Conservation (phyloP, 2,113 vertebrate species). For the Neofelis nebulosa region DNA sequence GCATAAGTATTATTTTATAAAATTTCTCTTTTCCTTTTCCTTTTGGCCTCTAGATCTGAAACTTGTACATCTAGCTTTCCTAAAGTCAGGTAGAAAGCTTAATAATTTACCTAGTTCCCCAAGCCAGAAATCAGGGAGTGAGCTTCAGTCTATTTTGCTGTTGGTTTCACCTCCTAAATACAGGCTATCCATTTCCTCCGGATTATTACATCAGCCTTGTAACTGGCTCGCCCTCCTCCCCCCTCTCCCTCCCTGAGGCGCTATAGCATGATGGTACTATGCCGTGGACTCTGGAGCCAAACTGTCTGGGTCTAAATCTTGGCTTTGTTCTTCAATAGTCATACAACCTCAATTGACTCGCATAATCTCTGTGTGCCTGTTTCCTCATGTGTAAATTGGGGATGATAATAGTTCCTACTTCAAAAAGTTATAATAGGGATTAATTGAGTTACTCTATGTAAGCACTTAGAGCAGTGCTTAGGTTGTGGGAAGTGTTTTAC, state of each 20-base stretch:
- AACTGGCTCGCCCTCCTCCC: not conserved
- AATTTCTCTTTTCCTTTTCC: not conserved
- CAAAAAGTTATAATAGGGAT: not conserved
- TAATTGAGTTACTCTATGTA: not conserved
- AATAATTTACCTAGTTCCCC: not conserved
- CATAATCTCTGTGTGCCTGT: slow-evolving; percentile 28
- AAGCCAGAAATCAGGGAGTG: not conserved
- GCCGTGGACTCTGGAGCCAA: not conserved
- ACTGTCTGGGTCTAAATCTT: slow-evolving; percentile 19
- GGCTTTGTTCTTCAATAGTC: slow-evolving; percentile 14
- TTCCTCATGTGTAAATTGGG: not conserved
- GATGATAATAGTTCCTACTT: not conserved
- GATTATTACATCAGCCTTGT: not conserved
- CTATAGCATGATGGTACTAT: not conserved
- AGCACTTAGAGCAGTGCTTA: not conserved
- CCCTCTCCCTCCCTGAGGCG: not conserved
- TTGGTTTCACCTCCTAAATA: not conserved
- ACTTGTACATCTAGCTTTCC: not conserved
- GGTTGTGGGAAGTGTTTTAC: not conserved
- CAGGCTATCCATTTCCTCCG: not conserved
- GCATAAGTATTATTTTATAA: not conserved
- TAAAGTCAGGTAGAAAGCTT: not conserved
- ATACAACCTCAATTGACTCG: not conserved
- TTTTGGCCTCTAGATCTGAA: slow-evolving; percentile 1
- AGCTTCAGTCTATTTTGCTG: not conserved